Base-by-base conservation (phyloP, 1,140 invertebrate genomes). In the Euglossa dilemma region DNA sequence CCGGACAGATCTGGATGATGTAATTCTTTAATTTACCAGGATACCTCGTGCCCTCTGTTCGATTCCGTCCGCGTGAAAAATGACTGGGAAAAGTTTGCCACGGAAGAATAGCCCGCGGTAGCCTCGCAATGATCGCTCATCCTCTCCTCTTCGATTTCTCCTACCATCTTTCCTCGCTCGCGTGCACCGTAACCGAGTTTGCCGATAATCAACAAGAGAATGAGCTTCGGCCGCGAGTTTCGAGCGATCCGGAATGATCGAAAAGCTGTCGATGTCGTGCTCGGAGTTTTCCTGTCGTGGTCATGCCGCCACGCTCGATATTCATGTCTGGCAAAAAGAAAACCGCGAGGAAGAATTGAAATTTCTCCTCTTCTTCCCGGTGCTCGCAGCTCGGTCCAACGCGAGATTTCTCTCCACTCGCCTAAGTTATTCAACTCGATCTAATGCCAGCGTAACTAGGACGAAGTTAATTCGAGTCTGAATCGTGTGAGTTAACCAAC, bases 41-140 rank as follows among this genome's bases (percentile, higher is more conserved):
- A 85, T 83, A 88, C 66, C 20, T 50, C 61, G 45, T 36, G n/a
- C 36, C 36, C 57, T 76, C 56, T 25, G 25, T 36, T 20, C 47
- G 52, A 82, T 56, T 76, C n/a, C 56, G 67, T 28, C 64, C 36
- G 16, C 57, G 71, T 88, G 87, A 88, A 88, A 88, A 88, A 88
- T 83, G 83, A 88, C 75, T 67, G 71, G 61, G 23, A 52, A 78
- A 88, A 85, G 64, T 88, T 85, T 28, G 36, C 52, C 36, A 11
- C n/a, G 56, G 76, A 76, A 50, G 71, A 73, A 80, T 75, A 59
- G 56, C 76, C 54, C 59, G 70, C 71, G 57, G 70, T 70, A 25
- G 25, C 54, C 54, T 50, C 28, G 80, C 47, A 78, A 87, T 70
- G 78, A 87, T 88, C 87, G 72, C 77, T 85, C 86, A 87, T 80